Conservation (phyloP, 2,797 vertebrate species). For the Varecia variegata region DNA sequence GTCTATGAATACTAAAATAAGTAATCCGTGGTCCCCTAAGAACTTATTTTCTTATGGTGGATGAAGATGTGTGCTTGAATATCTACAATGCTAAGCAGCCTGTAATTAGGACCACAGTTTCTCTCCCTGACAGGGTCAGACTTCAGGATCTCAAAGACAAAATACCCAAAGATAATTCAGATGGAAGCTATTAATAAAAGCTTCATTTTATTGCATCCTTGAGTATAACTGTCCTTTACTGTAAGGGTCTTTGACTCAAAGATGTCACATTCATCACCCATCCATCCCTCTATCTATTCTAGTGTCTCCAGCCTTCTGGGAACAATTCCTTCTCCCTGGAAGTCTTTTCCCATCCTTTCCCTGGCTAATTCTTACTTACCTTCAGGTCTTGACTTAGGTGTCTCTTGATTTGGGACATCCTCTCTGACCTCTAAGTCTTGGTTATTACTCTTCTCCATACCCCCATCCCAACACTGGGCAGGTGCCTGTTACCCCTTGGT, state of each 20-base stretch:
- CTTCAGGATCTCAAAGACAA: neutral
- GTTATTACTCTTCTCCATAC: neutral
- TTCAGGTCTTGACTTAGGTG: neutral
- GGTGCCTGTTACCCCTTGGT: neutral
- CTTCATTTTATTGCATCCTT: neutral
- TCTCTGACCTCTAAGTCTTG: neutral
- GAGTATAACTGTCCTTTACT: neutral
- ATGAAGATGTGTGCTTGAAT: neutral
- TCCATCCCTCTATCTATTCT: neutral
- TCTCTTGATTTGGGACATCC: neutral
- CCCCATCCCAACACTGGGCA: neutral
- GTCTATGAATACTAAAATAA: neutral
- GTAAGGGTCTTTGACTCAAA: neutral
- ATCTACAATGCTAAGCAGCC: neutral
- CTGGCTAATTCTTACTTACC: neutral
- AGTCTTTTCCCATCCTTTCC: neutral
- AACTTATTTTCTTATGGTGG: neutral
- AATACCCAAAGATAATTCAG: neutral
- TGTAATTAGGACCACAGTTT: neutral
- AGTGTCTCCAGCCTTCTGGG: neutral
- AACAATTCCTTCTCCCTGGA: neutral
- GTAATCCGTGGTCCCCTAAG: neutral
- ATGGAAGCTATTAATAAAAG: neutral
- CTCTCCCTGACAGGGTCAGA: neutral
- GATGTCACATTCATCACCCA: neutral